Percentiles rank a stretch among this genome's conserved stretches.
Conservation (phyloP, 2,797 vertebrate genomes). For the Capromys pilorides region DNA sequence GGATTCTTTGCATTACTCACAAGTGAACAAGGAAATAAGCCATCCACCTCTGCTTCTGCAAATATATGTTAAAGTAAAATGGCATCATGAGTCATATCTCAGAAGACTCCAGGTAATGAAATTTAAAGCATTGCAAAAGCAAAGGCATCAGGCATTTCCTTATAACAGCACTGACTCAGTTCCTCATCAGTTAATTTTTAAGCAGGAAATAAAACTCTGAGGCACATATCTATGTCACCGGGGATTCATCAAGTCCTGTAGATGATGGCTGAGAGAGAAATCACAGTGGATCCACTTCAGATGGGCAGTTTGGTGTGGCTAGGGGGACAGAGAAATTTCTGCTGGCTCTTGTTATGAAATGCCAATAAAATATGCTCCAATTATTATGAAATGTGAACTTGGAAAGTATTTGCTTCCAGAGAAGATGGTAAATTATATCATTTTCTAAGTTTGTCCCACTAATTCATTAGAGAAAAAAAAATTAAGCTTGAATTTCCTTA, state of each 20-base stretch:
- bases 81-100: neutral
- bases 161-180: neutral
- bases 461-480: neutral
- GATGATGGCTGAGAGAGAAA: neutral
- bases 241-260: neutral
- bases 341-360: neutral
- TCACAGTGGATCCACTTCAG: conserved; percentile 8
- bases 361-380: neutral
- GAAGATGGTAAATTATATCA: neutral
- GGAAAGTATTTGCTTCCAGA: neutral
- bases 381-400: conserved; percentile 5
- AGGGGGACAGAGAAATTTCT: neutral
- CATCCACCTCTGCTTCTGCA: neutral
- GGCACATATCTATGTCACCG: rapidly evolving
- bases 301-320: conserved; percentile 12
- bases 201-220: neutral
- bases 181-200: neutral
- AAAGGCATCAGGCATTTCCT: neutral
- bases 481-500: neutral
- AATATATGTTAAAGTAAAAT: neutral
- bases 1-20: neutral
- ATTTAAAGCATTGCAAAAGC: neutral
- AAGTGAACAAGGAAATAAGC: neutral
- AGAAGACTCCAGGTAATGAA: neutral
- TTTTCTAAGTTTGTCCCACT: neutral